Percentiles rank a stretch among this genome's conserved stretches.
Evolutionary conservation across 2,113 vertebrate species (phyloP).

Genomic region (Colistium nudipinnis): DNA sequence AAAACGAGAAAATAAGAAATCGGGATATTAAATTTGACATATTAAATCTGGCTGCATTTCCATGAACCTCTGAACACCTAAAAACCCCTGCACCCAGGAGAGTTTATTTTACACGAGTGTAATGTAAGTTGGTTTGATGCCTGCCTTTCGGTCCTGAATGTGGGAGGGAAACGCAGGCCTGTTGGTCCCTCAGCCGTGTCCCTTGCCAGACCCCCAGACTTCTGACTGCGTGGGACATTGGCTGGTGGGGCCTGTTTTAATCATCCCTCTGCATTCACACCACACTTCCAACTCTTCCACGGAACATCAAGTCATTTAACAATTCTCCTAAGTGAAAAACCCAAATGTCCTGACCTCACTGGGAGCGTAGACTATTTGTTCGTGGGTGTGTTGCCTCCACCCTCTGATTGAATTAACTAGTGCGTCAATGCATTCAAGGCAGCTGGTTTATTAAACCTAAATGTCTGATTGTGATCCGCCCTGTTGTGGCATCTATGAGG

Average conservation of each 20-base stretch:
- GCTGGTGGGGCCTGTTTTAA: conserved; percentile 24
- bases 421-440: conserved; percentile 22
- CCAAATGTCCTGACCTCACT: conserved; percentile 41
- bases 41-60: not conserved
- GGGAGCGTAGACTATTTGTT: conserved; percentile 3
- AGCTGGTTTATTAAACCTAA: conserved; percentile 28
- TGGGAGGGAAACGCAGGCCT: conserved; percentile 26
- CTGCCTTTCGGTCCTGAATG: conserved; percentile 27
- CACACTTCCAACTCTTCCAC: conserved; percentile 2
- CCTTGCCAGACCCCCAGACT: conserved; percentile 45
- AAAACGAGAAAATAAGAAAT: not conserved
- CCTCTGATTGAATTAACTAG: conserved; percentile 38
- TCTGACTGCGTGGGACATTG: conserved; percentile 38
- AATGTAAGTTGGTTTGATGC: conserved; percentile 37
- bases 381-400: conserved; percentile 3
- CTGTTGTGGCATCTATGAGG: conserved; percentile 57
- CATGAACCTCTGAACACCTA: not conserved
- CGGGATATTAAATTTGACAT: conserved; percentile 10
- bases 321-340: conserved; percentile 21
- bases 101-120: conserved; percentile 6
- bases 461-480: conserved; percentile 50
- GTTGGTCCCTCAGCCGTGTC: conserved; percentile 11
- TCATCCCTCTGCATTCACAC: conserved; percentile 20
- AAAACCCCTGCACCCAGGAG: conserved; percentile 6
- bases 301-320: conserved; percentile 1